phyloP scores from a whole-genome alignment of 2,797 vertebrate genomes.

The Columba guinea region DNA sequence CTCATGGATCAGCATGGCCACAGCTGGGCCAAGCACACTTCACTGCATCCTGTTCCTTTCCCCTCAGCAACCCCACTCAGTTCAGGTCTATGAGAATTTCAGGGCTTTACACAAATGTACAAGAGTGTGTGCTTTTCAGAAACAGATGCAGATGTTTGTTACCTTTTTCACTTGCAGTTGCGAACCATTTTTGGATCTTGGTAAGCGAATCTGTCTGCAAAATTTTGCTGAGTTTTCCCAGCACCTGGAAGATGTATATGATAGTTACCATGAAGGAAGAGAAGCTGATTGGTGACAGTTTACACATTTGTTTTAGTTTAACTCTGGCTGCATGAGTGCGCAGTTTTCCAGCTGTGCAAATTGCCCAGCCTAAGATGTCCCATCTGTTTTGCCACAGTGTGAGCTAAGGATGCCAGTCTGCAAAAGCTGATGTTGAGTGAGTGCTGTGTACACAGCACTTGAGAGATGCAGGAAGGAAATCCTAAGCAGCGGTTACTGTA shows the following conservation, averaged over 20 bases:
- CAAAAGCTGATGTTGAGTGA: background rate
- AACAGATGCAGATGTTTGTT: background rate
- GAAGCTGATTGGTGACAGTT: background rate
- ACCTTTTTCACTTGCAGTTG: slow-evolving; percentile 61
- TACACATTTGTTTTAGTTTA: background rate
- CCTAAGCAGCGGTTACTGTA: too few species aligned
- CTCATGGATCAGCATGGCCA: background rate
- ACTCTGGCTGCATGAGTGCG: background rate
- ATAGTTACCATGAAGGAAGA: background rate
- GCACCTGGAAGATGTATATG: slow-evolving; percentile 42
- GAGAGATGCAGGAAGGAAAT: too few species aligned
- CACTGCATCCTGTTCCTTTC: background rate
- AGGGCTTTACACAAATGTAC: accelerated
- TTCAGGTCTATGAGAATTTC: background rate
- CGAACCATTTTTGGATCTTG: slow-evolving; percentile 65
- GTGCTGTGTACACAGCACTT: background rate
- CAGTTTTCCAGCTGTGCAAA: background rate
- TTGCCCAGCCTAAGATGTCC: background rate
- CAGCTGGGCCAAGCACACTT: too few species aligned
- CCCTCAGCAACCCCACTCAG: background rate
- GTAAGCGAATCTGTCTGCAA: slow-evolving; percentile 67
- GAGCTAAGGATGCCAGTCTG: background rate
- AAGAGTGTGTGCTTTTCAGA: accelerated
- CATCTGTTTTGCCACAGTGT: background rate
- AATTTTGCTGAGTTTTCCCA: slow-evolving; percentile 63